Evolutionary conservation across 2,888 invertebrate species (phyloP).

Genomic region (Amiota minor): DNA sequence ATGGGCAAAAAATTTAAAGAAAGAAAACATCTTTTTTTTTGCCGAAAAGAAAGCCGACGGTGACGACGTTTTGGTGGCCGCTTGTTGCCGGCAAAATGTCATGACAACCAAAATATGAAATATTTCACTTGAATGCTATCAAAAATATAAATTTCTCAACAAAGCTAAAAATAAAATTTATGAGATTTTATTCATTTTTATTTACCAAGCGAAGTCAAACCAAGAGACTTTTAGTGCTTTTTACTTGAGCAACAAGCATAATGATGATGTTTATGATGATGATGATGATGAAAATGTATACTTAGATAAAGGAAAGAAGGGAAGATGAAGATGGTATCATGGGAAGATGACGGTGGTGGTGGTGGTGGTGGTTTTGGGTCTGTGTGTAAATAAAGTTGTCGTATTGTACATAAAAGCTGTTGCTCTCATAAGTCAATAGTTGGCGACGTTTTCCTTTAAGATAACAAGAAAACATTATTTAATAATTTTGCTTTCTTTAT

Average conservation of each 20-base stretch:
- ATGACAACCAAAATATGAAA: slow-evolving; percentile 19
- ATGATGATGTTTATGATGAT: no score
- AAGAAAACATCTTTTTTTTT: neutral
- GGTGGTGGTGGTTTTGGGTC: slow-evolving; percentile 28
- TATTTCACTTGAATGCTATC: slow-evolving; percentile 26
- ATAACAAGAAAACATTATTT: slow-evolving; percentile 4
- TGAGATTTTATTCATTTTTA: slow-evolving; percentile 41
- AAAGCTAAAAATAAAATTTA: slow-evolving; percentile 59
- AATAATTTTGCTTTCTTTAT: neutral
- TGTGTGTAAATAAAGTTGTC: slow-evolving; percentile 36
- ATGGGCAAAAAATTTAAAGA: neutral
- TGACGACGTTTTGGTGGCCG: no score
- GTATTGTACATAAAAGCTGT: slow-evolving; percentile 46
- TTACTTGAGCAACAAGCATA: neutral
- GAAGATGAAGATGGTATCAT: no score
- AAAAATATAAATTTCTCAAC: slow-evolving; percentile 24
- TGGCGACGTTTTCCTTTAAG: slow-evolving; percentile 60
- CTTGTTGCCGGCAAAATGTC: slow-evolving; percentile 6
- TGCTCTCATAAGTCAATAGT: slow-evolving; percentile 62
- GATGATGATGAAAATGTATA: no score
- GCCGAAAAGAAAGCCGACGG: no score
- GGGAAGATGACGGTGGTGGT: neutral
- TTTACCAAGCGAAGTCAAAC: neutral
- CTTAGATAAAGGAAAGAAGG: no score
- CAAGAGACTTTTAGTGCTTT: slow-evolving; percentile 14